Base-by-base conservation (phyloP, 2,888 invertebrate species). In the Cryptosula pallasiana region DNA sequence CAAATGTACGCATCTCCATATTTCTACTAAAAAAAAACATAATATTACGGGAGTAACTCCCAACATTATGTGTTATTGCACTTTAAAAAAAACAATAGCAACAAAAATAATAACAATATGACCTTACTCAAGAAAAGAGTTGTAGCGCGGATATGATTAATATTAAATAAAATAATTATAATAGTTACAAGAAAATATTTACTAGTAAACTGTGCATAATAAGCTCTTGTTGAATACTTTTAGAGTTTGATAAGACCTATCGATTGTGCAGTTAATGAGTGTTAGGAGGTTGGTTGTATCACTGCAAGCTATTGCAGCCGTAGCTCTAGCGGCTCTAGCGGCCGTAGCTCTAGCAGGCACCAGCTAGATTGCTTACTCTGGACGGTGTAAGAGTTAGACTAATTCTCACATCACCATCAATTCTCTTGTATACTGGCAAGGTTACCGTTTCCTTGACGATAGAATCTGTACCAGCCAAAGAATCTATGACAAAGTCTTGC, bases 371-470 rank as follows among this genome's bases (percentile, higher is more conserved):
- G 45, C 45, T 45, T 20, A 45, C 9, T 45, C 78, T 77, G 88
- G 94, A 93, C 81, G 95, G 95, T 85, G 93, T 95, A 79, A 96
- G 90, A 85, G 91, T 93, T 85, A 96, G 94, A 85, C 94, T 93
- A 81, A 94, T 91, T 79, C 93, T 93, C 80, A 94, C 89, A 78
- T 92, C 91, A 82, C 91, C 90, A 82, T 91, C 91, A 81, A 94
- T 90, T 85, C 92, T 90, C 84, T 92, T 91, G 78, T 91, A 90
- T 83, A 96, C 95, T 76, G 96, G 95, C 87, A 96, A 89, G 5
- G n/a, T 32, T 2, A 63, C 27, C 2, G 63, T 27, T 29, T 20
- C 9, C 32, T 63, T 32, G 27, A 32, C 63, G 2, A 63, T 2
- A 32, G 34, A 27, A 29, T 63, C 63, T 57, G 57, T 25, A 9